Conservation (phyloP, 2,113 vertebrate genomes). For the Eidolon helvum region DNA sequence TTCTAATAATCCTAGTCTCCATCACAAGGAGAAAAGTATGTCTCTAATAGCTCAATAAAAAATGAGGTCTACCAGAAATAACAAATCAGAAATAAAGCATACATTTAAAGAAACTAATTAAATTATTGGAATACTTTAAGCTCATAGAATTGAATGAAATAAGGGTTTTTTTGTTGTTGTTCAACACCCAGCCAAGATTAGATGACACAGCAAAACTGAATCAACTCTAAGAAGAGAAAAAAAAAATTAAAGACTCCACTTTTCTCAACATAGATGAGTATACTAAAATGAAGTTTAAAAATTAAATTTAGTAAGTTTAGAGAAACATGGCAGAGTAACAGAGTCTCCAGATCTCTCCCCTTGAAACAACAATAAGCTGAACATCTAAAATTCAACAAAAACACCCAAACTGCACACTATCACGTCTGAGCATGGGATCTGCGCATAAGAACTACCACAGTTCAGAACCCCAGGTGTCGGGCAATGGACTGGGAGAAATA, state of each 20-base stretch:
- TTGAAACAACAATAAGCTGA: too few species aligned
- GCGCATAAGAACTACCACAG: too few species aligned
- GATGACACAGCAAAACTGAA: background rate
- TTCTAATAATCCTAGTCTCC: background rate
- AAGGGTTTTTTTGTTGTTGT: background rate
- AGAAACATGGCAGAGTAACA: too few species aligned
- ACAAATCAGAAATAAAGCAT: background rate
- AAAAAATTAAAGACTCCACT: background rate
- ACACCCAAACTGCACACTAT: too few species aligned
- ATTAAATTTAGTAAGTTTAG: background rate
- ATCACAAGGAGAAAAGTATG: background rate
- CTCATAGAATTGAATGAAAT: background rate
- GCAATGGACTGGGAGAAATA: too few species aligned
- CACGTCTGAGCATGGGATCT: too few species aligned
- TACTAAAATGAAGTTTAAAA: constrained; percentile 15
- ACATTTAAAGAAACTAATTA: background rate
- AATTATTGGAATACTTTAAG: background rate
- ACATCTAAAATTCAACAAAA: too few species aligned
- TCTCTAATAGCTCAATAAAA: background rate
- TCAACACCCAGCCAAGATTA: background rate
- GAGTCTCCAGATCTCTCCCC: too few species aligned
- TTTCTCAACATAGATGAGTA: background rate
- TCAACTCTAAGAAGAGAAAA: background rate
- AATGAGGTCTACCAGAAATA: background rate
- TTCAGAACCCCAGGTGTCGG: too few species aligned